Evolutionary conservation across 2,888 invertebrate species (phyloP), one percentile per base, ranked within the genome.

Genomic region (Eulithis prunata): DNA sequence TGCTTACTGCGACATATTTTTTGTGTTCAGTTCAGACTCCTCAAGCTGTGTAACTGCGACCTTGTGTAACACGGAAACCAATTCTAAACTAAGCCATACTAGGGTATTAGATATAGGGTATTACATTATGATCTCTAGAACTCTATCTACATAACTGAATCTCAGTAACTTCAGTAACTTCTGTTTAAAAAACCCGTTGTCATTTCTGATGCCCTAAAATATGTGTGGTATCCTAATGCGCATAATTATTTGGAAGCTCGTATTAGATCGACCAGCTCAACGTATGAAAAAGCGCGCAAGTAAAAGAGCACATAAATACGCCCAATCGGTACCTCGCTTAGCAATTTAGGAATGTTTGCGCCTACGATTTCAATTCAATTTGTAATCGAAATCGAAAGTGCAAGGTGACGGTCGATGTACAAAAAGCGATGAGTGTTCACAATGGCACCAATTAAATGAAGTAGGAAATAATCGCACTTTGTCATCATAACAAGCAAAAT

Each of bases 401-500:
- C 62, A 66, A 69, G 66, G 71, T 70, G 69, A 70, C 64, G 62
- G 62, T 12, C 69, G 58, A 28, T 21, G 46, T 54, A 51, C 55
- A 68, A 68, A 68, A 89, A 85, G 76, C 84, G 85, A 86, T 85
- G 85, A 85, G 85, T 86, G 83, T 84, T 73, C 78, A 86, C 86
- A 87, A 88, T 81, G 75, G 78, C 73, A 72, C 85, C 88, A 89
- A 91, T 90, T 85, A 87, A 82, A 76, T 62, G 71, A 68, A 90
- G 84, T 82, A 90, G 90, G 90, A 90, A 91, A 87, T 86, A 81
- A 68, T 68, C 67, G 63, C 11, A 54, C 83, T 87, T 86, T 85
- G 88, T 85, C 87, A 88, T 90, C 87, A 89, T 87, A 88, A 87
- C 78, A 84, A 75, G 76, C 84, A 91, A 90, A 91, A 89, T 66